These are phyloP conservation scores for Trachops cirrhosus DNA, from an alignment of 2,797 vertebrate genomes.

Conservation along the genomic window DNA sequence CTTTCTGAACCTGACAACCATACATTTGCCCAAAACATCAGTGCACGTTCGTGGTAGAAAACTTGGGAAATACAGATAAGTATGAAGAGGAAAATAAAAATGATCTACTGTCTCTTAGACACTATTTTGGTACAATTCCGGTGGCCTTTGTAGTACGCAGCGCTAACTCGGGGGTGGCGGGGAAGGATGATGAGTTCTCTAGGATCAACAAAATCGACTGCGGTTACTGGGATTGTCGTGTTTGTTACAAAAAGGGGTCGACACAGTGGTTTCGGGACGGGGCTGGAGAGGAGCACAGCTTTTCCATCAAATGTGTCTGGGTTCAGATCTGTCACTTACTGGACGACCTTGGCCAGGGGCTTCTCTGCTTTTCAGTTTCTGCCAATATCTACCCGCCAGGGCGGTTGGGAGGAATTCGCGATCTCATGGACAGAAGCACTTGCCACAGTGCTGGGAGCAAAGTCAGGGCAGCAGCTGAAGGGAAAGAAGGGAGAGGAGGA, in stretches of 20 bases:
- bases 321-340: not conserved
- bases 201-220: not conserved
- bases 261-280: not conserved
- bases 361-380: not conserved
- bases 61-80: not conserved
- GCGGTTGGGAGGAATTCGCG: not conserved
- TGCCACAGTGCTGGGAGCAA: not conserved
- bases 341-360: not conserved
- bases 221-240: not conserved
- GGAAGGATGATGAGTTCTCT: not conserved
- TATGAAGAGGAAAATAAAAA: not conserved
- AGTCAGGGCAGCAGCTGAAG: not conserved
- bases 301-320: not conserved
- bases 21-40: not conserved
- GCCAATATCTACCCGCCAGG: not conserved
- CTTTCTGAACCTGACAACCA: not conserved
- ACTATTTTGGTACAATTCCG: not conserved
- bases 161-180: not conserved
- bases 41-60: not conserved
- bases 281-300: not conserved
- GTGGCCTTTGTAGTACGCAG: not conserved
- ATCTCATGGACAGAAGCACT: not conserved
- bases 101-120: not conserved
- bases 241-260: not conserved
- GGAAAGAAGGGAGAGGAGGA: not conserved